Evolutionary conservation across 1,140 invertebrate genomes (phyloP).

Genomic region (Nephila pilipes): DNA sequence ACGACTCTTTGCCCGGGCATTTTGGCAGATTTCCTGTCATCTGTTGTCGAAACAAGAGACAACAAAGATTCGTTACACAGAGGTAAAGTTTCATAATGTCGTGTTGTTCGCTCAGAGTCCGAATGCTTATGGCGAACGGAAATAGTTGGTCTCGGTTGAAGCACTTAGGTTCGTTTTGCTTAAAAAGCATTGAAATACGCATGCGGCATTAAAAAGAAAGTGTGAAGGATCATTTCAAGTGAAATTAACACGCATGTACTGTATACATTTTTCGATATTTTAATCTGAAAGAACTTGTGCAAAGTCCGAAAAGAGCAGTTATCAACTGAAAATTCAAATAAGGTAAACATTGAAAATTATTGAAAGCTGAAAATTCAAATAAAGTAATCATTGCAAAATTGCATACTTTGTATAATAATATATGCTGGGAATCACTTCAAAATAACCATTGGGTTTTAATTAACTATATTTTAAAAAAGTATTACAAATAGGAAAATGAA

Average conservation of each 20-base stretch:
- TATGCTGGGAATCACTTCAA: too few species aligned
- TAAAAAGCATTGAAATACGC: not conserved
- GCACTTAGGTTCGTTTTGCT: not conserved
- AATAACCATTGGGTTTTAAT: too few species aligned
- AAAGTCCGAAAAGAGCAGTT: too few species aligned
- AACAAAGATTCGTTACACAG: not conserved
- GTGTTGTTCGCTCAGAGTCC: not conserved
- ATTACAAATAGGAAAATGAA: too few species aligned
- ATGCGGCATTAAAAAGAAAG: not conserved
- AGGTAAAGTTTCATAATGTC: not conserved
- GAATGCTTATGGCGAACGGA: not conserved
- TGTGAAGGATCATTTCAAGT: too few species aligned
- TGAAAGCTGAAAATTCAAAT: too few species aligned
- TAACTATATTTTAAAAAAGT: too few species aligned
- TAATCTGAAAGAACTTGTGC: not conserved
- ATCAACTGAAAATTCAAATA: too few species aligned
- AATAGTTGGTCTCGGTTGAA: not conserved
- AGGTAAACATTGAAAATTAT: too few species aligned
- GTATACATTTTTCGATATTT: not conserved
- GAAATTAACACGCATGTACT: not conserved
- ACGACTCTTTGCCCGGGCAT: not conserved
- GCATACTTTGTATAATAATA: too few species aligned
- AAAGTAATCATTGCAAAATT: too few species aligned
- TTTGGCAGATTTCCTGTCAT: constrained; percentile 17
- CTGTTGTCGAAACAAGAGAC: not conserved